Evolutionary conservation across 2,113 vertebrate species (phyloP).

Genomic region (Coreoperca whiteheadi): DNA sequence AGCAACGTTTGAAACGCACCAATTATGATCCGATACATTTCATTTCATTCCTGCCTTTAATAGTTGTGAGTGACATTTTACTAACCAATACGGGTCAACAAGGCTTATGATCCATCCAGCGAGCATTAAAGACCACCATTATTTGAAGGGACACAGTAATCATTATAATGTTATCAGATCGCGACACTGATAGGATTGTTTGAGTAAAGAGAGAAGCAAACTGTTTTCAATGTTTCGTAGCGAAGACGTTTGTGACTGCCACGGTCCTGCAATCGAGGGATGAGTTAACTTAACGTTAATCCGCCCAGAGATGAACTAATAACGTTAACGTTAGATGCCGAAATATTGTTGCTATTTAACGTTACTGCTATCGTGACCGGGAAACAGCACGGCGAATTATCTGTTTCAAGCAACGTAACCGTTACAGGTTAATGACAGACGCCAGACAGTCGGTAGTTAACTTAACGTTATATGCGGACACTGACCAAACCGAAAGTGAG

Average conservation of each 20-base stretch:
- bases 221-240: not conserved
- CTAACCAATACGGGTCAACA: not conserved
- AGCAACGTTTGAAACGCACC: not conserved
- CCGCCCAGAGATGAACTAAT: not conserved
- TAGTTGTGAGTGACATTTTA: not conserved
- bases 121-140: not conserved
- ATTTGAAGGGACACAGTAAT: not conserved
- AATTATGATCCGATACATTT: not conserved
- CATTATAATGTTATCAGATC: not conserved
- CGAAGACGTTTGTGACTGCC: not conserved
- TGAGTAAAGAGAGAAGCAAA: not conserved
- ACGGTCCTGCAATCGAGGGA: too few relatives aligned
- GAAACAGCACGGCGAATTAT: not conserved
- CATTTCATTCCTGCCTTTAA: too few relatives aligned
- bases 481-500: not conserved
- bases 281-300: not conserved
- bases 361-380: too few relatives aligned
- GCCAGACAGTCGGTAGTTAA: too few relatives aligned
- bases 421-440: rapidly evolving
- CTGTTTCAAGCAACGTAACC: rapidly evolving
- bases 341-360: too few relatives aligned
- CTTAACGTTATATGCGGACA: not conserved
- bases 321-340: not conserved
- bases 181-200: not conserved
- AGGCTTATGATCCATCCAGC: not conserved